Base-by-base conservation (phyloP, 2,888 invertebrate species). In the Heteropelma amictum region DNA sequence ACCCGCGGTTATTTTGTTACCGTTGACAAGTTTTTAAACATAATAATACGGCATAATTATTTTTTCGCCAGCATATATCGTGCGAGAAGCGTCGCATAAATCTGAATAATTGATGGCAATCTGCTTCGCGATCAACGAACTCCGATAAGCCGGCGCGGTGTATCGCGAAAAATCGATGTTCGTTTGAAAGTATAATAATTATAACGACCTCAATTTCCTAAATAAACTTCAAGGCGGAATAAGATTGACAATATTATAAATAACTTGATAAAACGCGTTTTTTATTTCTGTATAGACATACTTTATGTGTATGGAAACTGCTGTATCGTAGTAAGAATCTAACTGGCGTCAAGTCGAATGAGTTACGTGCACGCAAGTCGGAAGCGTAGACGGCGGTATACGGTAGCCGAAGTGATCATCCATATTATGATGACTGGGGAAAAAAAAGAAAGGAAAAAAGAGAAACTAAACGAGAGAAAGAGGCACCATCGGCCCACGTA, bases 351-450 rank as follows among this genome's bases (percentile, higher is more conserved):
- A 56, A 12, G 28, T 42, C 28, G 69, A 73, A 60, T 70, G 74
- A 74, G 64, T 70, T 74, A 74, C 64, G 60, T 30, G 60, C 74
- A 65, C 69, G 69, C 69, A 65, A 70, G 65, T 47, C 30, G 40
- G 60, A 38, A n/a, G n/a, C n/a, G n/a, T n/a, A n/a, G n/a, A n/a
- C n/a, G n/a, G n/a, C n/a, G n/a, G n/a, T n/a, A n/a, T n/a, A n/a
- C 65, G 63, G 69, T 70, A 70, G 65, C 65, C 60, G 47, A 21
- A 45, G 28, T 54, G 65, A 74, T 74, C 74, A 54, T 33, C 47
- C 61, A 75, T 70, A 54, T 63, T 61, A 67, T 33, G 49, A 47
- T 23, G 61, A 33, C 56, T 26, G 42, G 5, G 12, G 19, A 28
- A 40, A 19, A 14, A 26, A 54, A 14, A 47, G 19, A 3, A 12